Evolutionary conservation across 2,113 vertebrate genomes (phyloP).

Genomic region (Notiomystis cincta): DNA sequence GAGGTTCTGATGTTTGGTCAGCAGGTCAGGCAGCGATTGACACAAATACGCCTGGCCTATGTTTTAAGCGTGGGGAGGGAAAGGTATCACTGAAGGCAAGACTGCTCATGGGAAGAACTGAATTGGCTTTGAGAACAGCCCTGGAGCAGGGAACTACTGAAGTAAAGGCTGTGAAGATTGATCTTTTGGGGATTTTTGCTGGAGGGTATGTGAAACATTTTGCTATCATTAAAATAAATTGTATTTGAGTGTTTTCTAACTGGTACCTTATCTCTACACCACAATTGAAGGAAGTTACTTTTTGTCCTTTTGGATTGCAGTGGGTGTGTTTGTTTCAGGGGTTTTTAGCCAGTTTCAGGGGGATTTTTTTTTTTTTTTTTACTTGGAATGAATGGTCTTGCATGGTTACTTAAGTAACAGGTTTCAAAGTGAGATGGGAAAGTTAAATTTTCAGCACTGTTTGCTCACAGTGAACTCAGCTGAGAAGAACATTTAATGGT

Average conservation of each 20-base stretch:
- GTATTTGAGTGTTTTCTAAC: not conserved
- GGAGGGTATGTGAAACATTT: not conserved
- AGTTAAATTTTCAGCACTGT: not conserved
- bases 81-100: not conserved
- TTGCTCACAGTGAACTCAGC: not conserved
- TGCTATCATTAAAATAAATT: not conserved
- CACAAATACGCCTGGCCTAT: fast-evolving
- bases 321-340: not conserved
- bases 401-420: not conserved
- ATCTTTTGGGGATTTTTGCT: not conserved
- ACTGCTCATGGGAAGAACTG: not conserved
- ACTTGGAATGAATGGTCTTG: not conserved
- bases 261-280: not conserved
- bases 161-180: not conserved
- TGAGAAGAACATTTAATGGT: not conserved
- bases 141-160: not conserved
- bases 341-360: not conserved
- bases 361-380: not conserved
- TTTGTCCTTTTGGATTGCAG: not conserved
- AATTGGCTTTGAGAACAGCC: not conserved
- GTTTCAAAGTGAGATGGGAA: not conserved
- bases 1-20: not conserved
- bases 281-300: constrained; percentile 34
- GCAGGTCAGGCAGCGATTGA: not conserved
- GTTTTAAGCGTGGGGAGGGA: not conserved